Evolutionary conservation across 2,888 invertebrate genomes (phyloP).

Genomic region (Meteorus colon): DNA sequence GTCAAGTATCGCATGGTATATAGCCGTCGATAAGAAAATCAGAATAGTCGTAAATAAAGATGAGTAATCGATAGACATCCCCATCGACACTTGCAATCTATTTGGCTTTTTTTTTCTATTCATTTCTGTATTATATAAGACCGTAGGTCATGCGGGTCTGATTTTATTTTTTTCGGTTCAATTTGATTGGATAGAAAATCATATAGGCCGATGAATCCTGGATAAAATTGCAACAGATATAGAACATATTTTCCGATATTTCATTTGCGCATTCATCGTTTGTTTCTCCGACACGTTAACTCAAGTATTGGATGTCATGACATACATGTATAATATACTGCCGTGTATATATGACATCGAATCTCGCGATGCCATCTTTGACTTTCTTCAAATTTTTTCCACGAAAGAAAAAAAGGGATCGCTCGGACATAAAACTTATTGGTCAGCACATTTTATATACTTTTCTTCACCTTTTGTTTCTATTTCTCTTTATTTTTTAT

Average conservation of each 20-base stretch:
- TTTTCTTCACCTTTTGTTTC: constrained; percentile 51
- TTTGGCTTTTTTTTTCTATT: neutral
- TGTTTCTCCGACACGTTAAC: neutral
- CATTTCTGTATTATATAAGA: neutral
- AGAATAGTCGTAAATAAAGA: constrained; percentile 39
- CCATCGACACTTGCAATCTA: neutral
- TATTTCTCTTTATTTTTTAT: constrained; percentile 30
- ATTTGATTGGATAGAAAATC: too few species aligned
- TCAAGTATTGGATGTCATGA: neutral
- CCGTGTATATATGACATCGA: neutral
- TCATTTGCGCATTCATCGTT: too few species aligned
- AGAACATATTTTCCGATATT: too few species aligned
- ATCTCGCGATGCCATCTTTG: neutral
- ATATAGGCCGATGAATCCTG: too few species aligned
- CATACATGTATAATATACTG: neutral
- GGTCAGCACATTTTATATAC: constrained; percentile 16
- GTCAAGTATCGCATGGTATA: constrained; percentile 8
- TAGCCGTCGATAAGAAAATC: constrained; percentile 26
- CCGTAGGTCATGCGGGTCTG: neutral
- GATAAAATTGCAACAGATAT: too few species aligned
- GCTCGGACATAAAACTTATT: constrained; percentile 1
- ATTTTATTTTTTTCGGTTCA: neutral
- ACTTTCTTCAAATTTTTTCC: neutral
- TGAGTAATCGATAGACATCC: constrained; percentile 27
- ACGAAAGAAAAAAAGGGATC: constrained; percentile 2